Base-by-base conservation (phyloP, 2,113 vertebrate genomes). In the Verasper variegatus region DNA sequence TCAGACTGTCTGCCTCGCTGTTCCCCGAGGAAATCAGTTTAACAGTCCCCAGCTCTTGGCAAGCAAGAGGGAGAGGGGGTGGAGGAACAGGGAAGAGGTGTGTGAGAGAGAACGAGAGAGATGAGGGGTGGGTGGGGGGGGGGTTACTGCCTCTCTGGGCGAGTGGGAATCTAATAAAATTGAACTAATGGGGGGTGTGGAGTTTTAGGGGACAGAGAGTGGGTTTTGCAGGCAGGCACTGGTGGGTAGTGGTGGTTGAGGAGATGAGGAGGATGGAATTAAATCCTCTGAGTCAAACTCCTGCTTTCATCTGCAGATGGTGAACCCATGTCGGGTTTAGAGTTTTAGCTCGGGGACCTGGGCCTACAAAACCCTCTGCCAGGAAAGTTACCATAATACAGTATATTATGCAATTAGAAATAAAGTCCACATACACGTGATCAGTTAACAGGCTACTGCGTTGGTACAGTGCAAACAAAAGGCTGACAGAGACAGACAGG, bases 221-320 rank as follows among this genome's bases (percentile, higher is more conserved):
- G 92, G 92, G 88, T 86, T 88, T 37, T 85, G 81, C 88, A 88
- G 87, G 78, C 87, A 87, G 82, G 77, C 84, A 84, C 70, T 80
- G 77, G 82, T 85, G 88, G 83, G 86, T 82, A 86, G 80, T 76
- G 74, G 57, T 86, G 86, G 59, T 85, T 86, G 86, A 93, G 87
- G 88, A 82, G 81, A 83, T 71, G 83, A 80, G 82, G 93, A 91
- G 91, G 92, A 86, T 89, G 88, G 95, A 96, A 95, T 95, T 94
- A 95, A 94, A 94, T 92, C 93, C 93, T 94, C 93, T 84, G 86
- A 92, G 93, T 85, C 88, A 71, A 81, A 80, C 78, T 86, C 84
- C 86, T 92, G 80, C 81, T 52, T 77, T 93, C 91, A 90, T 62
- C 90, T 94, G 89, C 94, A 96, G 95, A 95, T 95, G 94, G 91